Evolutionary conservation across 2,113 vertebrate genomes (phyloP).

Genomic region (Sinocyclocheilus grahami): DNA sequence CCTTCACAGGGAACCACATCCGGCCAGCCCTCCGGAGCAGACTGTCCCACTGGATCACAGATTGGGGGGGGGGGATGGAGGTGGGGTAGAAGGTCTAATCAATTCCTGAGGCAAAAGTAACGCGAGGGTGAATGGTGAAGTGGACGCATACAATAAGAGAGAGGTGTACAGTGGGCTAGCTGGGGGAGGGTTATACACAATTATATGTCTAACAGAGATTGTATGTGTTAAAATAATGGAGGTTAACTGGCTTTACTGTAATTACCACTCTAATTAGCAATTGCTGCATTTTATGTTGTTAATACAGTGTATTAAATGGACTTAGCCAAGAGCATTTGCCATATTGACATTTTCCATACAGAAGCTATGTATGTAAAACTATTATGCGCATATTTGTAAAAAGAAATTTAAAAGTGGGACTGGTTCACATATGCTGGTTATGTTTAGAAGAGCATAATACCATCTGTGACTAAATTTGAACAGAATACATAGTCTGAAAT

Average conservation of each 20-base stretch:
- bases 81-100: slow-evolving; percentile 5
- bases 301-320: background rate
- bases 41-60: slow-evolving; percentile 33
- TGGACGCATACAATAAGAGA: background rate
- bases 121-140: background rate
- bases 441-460: background rate
- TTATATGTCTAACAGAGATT: background rate
- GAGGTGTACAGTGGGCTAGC: background rate
- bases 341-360: background rate
- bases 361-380: background rate
- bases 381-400: background rate
- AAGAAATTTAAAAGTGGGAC: background rate
- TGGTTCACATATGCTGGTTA: background rate
- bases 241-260: background rate
- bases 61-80: background rate
- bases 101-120: background rate
- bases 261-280: background rate
- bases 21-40: slow-evolving; percentile 30
- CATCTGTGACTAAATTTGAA: background rate
- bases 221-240: too few relatives aligned
- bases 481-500: background rate
- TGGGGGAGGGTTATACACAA: background rate
- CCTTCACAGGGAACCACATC: slow-evolving; percentile 27
- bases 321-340: background rate
- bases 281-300: background rate